Base-by-base conservation (phyloP, 1,140 invertebrate genomes). In the Drosophila ironensis region DNA sequence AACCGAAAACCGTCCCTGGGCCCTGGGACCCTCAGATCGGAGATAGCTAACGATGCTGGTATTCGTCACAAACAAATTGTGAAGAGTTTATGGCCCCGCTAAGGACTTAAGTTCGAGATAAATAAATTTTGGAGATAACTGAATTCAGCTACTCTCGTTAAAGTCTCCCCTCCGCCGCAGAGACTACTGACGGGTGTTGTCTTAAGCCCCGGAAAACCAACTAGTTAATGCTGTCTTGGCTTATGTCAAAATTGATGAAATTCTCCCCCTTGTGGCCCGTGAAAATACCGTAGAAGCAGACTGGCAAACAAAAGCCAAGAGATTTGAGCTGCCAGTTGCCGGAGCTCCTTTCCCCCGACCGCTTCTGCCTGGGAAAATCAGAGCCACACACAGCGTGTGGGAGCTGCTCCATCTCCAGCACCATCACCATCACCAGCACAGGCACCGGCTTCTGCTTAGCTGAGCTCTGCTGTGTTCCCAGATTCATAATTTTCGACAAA, bases 401-500 rank as follows among this genome's bases (percentile, higher is more conserved):
- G 77, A 82, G 78, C 66, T 72, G 44, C 72, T 74, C 38, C 38
- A 22, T 30, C 33, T 16, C 11, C 33, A 12, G 33, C 33, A 14
- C 2, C 33, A n/a, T 44, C 25, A 20, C 20, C 20, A 5, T 22
- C 2, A 22, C 20, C 20, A 22, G n/a, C n/a, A n/a, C n/a, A n/a
- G n/a, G n/a, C n/a, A n/a, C n/a, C n/a, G n/a, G n/a, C n/a, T n/a
- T n/a, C n/a, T n/a, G n/a, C n/a, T n/a, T n/a, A n/a, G n/a, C n/a
- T n/a, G n/a, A n/a, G n/a, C n/a, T n/a, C 11, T 12, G 30, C 11
- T 33, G n/a, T 12, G 69, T 78, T 78, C 70, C 64, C 78, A 86
- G 78, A 84, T 84, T 84, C 78, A 84, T 84, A 84, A 84, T 84
- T 84, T 73, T 84, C 73, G 56, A 86, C 78, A 84, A 84, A 84